Conservation (phyloP, 2,113 vertebrate genomes). For the Lophius piscatorius region DNA sequence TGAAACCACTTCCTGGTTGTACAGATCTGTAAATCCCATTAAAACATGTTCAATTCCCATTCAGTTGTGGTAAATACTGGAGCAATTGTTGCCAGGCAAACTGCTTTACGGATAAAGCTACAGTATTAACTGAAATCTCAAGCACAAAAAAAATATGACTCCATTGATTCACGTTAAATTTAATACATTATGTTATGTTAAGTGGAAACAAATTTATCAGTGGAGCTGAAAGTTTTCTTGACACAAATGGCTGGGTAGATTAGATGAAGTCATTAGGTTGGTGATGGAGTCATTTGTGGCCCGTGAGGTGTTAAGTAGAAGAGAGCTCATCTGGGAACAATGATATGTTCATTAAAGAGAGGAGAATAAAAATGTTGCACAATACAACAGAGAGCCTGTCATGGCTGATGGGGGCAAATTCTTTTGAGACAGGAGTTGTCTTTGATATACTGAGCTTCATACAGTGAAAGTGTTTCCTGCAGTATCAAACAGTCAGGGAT, state of each 20-base stretch:
- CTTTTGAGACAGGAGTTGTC: conserved; percentile 43
- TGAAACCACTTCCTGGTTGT: no score
- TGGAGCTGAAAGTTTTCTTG: conserved; percentile 34
- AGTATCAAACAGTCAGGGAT: conserved; percentile 6
- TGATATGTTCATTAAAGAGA: conserved; percentile 53
- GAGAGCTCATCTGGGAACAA: conserved; percentile 62
- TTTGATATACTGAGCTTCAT: conserved; percentile 42
- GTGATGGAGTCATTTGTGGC: conserved; percentile 50
- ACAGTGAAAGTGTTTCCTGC: conserved; percentile 10
- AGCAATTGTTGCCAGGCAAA: no score
- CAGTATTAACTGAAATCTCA: no score
- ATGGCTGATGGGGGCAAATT: conserved; percentile 46
- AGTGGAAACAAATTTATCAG: conserved; percentile 45
- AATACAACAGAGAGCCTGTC: conserved; percentile 46
- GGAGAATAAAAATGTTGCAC: conserved; percentile 47
- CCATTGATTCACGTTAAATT: no score
- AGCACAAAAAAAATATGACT: no score
- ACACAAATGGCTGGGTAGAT: conserved; percentile 42
- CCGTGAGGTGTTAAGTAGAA: conserved; percentile 56
- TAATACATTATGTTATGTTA: conserved; percentile 20
- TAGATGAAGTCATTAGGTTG: conserved; percentile 53
- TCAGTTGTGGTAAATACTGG: no score
- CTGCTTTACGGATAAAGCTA: no score
- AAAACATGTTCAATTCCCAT: no score
- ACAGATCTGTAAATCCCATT: no score